Evolutionary conservation across 2,888 invertebrate genomes (phyloP).

Genomic region (Leucoma salicis): DNA sequence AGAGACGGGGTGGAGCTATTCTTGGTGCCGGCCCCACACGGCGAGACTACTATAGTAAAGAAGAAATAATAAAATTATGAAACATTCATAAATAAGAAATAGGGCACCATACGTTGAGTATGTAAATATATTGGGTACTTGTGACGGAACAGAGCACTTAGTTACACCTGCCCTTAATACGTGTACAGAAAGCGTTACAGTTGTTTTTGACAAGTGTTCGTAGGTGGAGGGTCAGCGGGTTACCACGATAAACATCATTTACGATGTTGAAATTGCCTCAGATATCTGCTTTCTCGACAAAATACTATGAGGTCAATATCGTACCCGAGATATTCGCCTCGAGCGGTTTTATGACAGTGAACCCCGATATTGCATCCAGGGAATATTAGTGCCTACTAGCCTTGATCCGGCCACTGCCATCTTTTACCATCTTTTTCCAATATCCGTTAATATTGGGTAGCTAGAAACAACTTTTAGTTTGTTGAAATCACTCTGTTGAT

Average conservation of each 20-base stretch:
- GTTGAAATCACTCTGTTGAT: constrained; percentile 49
- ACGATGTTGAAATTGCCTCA: constrained; percentile 59
- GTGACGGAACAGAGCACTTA: constrained; percentile 24
- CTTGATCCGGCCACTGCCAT: constrained; percentile 65
- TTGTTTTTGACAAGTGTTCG: constrained; percentile 38
- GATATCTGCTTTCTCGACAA: constrained; percentile 58
- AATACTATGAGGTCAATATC: constrained; percentile 64
- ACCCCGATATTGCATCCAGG: constrained; percentile 63
- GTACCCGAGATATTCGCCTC: constrained; percentile 59
- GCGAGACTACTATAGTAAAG: too few species aligned
- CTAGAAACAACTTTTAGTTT: constrained; percentile 53
- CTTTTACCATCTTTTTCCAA: constrained; percentile 70
- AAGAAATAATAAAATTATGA: too few species aligned
- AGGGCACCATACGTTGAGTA: too few species aligned
- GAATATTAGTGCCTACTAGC: constrained; percentile 67
- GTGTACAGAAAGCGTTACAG: constrained; percentile 29
- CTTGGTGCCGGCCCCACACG: too few species aligned
- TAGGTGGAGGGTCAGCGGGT: constrained; percentile 45
- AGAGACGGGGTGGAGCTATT: too few species aligned
- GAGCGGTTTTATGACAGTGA: constrained; percentile 70
- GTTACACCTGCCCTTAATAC: constrained; percentile 27
- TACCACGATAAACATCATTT: constrained; percentile 62
- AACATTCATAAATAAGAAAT: too few species aligned
- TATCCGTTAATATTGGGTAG: constrained; percentile 65
- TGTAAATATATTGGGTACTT: constrained; percentile 16